These are phyloP conservation scores for Strigamia crassipes DNA, from an alignment of 2,888 invertebrate genomes.

Conservation along the genomic window DNA sequence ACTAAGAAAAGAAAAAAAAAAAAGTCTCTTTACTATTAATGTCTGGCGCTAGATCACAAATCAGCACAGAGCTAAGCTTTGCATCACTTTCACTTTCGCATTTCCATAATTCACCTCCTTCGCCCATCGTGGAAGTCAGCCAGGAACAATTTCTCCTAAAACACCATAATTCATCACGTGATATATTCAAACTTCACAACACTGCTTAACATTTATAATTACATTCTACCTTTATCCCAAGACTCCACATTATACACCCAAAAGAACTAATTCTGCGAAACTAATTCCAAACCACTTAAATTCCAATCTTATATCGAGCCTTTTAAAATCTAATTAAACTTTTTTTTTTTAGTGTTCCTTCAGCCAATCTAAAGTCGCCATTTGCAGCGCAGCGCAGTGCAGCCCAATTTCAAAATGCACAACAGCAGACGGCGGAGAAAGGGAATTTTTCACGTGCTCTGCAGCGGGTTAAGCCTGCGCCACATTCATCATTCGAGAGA, in stretches of 20 bases:
- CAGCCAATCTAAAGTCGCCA: neutral
- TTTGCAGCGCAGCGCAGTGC: neutral
- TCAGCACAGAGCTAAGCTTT: neutral
- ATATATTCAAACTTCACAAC: neutral
- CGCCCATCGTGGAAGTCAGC: neutral
- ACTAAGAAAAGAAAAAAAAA: neutral
- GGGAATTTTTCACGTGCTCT: neutral
- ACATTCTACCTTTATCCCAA: neutral
- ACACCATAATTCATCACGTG: neutral
- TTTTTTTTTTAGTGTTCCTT: neutral
- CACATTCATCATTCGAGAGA: neutral
- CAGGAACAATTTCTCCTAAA: neutral
- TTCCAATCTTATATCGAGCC: neutral
- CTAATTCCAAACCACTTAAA: neutral
- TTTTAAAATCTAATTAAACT: neutral
- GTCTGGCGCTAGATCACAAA: neutral
- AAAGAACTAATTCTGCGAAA: neutral
- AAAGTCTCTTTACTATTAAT: too few relatives aligned
- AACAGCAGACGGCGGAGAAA: neutral
- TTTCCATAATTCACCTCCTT: neutral
- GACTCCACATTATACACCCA: neutral
- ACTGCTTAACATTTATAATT: neutral
- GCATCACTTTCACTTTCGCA: neutral
- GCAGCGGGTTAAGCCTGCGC: neutral
- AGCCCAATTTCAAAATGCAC: neutral